Conservation (phyloP, 2,113 vertebrate genomes). For the Grus americana region DNA sequence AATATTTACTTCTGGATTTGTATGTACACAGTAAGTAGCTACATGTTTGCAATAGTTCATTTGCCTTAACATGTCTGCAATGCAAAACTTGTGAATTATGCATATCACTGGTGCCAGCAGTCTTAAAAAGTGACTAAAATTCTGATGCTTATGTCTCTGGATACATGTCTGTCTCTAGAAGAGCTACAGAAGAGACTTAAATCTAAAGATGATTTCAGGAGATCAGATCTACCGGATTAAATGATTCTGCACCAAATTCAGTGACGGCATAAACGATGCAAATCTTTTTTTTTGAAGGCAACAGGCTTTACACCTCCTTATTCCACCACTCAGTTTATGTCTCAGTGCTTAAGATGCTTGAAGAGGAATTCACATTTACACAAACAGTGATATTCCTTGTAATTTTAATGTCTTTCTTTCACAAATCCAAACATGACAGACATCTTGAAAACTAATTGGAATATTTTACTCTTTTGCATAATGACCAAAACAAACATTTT, state of each 20-base stretch:
- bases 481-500: neutral
- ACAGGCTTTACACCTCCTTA: neutral
- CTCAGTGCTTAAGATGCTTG: neutral
- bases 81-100: neutral
- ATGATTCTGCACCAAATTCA: neutral
- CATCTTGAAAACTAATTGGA: neutral
- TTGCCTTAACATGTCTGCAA: neutral
- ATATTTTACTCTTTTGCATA: neutral
- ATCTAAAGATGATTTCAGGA: constrained; percentile 1
- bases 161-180: neutral
- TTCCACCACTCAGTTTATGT: neutral
- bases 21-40: neutral
- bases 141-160: neutral
- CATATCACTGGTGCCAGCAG: neutral
- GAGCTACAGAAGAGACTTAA: neutral
- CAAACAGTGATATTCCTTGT: neutral
- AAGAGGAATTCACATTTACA: neutral
- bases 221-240: neutral
- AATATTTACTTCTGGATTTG: neutral
- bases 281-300: neutral
- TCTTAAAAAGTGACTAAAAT: neutral
- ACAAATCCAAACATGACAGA: neutral
- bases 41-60: neutral
- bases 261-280: neutral
- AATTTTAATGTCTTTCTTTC: neutral